A percentile compares a stretch with the other conserved stretches of the same genome.
Evolutionary conservation across 2,113 vertebrate genomes (phyloP).

Genomic region (Zosterops lateralis): DNA sequence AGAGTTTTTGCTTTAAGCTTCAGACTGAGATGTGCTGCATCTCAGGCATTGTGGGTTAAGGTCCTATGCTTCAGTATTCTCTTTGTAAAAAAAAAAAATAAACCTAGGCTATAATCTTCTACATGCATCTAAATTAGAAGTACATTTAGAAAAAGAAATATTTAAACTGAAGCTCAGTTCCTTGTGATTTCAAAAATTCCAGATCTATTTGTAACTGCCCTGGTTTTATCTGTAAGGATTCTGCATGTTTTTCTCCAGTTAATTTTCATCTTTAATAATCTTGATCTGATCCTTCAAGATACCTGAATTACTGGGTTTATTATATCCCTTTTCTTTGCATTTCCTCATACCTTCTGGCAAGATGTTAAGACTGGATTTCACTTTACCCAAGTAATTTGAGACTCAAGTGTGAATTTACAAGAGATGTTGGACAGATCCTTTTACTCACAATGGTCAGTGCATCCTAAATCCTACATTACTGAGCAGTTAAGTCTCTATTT

Average conservation of each 20-base stretch:
- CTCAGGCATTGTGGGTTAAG: neutral
- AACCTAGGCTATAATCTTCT: neutral
- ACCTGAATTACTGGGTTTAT: neutral
- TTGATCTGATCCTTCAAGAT: neutral
- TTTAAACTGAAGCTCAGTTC: neutral
- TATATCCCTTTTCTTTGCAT: neutral
- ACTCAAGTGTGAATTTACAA: neutral
- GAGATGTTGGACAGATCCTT: neutral
- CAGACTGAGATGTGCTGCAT: neutral
- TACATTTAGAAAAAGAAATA: neutral
- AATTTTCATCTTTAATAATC: neutral
- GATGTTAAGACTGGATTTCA: neutral
- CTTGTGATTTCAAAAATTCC: neutral
- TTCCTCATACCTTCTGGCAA: neutral
- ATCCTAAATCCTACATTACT: neutral
- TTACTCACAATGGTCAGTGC: neutral
- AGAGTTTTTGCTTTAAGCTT: neutral
- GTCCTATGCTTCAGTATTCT: neutral
- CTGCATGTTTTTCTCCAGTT: neutral
- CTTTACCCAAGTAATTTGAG: neutral
- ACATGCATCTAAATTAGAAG: neutral
- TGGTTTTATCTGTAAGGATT: neutral
- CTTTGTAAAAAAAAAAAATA: neutral
- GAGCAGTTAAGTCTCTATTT: neutral
- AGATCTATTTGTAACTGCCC: neutral